Percentiles rank a stretch among this genome's conserved stretches.
phyloP scores from a whole-genome alignment of 2,888 invertebrate genomes.

The Megaustenia siamemsis region DNA sequence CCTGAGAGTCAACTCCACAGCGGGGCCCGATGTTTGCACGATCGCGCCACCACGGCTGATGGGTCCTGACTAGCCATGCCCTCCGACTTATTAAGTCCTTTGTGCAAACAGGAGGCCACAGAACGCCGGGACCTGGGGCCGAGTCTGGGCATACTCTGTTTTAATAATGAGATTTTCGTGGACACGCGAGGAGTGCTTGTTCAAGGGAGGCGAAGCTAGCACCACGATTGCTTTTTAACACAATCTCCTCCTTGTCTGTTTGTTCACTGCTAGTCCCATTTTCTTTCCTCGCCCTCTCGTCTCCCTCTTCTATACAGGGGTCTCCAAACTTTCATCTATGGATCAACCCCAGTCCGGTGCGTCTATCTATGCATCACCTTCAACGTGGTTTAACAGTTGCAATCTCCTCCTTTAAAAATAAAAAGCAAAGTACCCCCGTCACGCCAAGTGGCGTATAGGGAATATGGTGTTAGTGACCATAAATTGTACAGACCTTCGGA shows the following conservation, averaged over 20 bases:
- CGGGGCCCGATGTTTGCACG: slow-evolving; percentile 58
- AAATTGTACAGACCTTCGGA: too few relatives aligned
- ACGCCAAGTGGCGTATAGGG: too few relatives aligned
- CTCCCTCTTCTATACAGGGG: not conserved
- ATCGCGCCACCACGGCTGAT: slow-evolving; percentile 62
- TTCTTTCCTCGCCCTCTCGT: not conserved
- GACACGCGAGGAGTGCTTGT: not conserved
- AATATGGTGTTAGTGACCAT: too few relatives aligned
- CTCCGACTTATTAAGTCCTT: slow-evolving; percentile 53
- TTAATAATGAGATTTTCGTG: slow-evolving; percentile 49
- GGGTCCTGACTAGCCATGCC: slow-evolving; percentile 58
- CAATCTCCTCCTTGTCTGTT: slow-evolving; percentile 25
- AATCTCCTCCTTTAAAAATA: too few relatives aligned
- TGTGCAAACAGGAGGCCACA: slow-evolving; percentile 52
- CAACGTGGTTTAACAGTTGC: too few relatives aligned
- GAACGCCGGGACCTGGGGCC: not conserved
- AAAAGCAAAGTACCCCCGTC: too few relatives aligned
- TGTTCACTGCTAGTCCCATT: not conserved
- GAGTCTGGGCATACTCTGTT: slow-evolving; percentile 36
- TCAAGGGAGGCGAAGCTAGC: slow-evolving; percentile 9
- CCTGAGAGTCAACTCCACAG: slow-evolving; percentile 29
- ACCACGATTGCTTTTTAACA: not conserved
- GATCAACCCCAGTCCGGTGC: too few relatives aligned
- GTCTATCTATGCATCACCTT: too few relatives aligned
- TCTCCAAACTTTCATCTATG: too few relatives aligned